These are phyloP conservation scores for Byasa hedistus DNA, from an alignment of 2,888 invertebrate genomes.

Conservation along the genomic window DNA sequence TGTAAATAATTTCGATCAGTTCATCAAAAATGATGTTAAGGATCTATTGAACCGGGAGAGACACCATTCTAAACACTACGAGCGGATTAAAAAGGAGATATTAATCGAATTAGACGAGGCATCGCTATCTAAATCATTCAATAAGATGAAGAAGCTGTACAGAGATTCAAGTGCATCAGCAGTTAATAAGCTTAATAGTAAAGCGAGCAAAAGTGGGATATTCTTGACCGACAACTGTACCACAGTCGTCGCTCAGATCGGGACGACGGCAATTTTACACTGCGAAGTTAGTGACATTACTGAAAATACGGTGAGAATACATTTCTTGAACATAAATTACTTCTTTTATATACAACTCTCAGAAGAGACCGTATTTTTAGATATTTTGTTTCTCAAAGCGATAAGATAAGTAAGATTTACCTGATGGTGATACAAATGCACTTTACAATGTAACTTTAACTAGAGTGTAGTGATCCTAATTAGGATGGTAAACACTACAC, in stretches of 20 bases:
- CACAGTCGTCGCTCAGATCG: slow-evolving; percentile 82
- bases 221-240: slow-evolving; percentile 82
- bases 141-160: slow-evolving; percentile 76
- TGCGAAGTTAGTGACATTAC: slow-evolving; percentile 83
- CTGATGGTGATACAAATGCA: too few species aligned
- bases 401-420: too few species aligned
- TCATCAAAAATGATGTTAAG: slow-evolving; percentile 55
- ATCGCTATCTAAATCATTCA: slow-evolving; percentile 57
- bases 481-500: too few species aligned
- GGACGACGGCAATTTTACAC: slow-evolving; percentile 81
- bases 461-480: too few species aligned
- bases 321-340: not conserved
- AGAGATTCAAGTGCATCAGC: slow-evolving; percentile 68
- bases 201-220: slow-evolving; percentile 65
- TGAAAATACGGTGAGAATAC: slow-evolving; percentile 80
- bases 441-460: too few species aligned
- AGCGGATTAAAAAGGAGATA: slow-evolving; percentile 58
- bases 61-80: slow-evolving; percentile 53
- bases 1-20: slow-evolving; percentile 66
- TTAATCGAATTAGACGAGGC: slow-evolving; percentile 57
- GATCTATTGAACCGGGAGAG: slow-evolving; percentile 51
- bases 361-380: too few species aligned
- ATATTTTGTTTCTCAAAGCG: too few species aligned
- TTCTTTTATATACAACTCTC: not conserved
- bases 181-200: slow-evolving; percentile 69